Evolutionary conservation across 2,888 invertebrate genomes (phyloP).

Genomic region (Ethmia dodecea): DNA sequence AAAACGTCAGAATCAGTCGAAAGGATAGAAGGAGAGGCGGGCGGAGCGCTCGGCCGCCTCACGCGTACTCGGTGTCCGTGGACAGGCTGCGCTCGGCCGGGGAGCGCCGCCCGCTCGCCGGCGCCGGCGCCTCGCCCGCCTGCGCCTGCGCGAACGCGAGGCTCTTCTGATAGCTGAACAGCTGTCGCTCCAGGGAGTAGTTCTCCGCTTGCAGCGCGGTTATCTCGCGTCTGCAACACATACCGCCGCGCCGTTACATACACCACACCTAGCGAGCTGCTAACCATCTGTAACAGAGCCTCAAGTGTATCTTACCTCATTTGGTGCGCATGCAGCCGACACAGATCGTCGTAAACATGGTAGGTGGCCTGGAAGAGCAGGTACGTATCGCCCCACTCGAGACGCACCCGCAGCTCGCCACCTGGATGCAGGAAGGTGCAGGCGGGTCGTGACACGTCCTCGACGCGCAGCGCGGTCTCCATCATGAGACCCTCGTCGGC

Average conservation of each 20-base stretch:
- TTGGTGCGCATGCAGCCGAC: constrained; percentile 87
- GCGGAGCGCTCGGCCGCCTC: constrained; percentile 51
- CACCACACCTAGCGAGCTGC: fast-evolving
- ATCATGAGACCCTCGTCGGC: constrained; percentile 89
- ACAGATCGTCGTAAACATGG: constrained; percentile 89
- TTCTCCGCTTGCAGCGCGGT: constrained; percentile 89
- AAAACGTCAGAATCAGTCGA: constrained; percentile 76
- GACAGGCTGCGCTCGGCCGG: constrained; percentile 79
- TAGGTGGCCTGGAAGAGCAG: constrained; percentile 88
- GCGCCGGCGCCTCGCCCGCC: constrained; percentile 67
- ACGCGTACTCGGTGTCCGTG: constrained; percentile 86
- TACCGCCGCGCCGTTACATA: background rate
- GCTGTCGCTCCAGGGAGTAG: constrained; percentile 87
- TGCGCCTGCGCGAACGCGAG: constrained; percentile 84
- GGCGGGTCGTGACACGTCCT: constrained; percentile 82
- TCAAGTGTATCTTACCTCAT: constrained; percentile 81
- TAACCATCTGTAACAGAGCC: background rate
- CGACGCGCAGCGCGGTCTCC: constrained; percentile 86
- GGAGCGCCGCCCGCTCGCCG: constrained; percentile 56
- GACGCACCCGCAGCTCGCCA: constrained; percentile 84
- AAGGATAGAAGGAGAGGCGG: constrained; percentile 54
- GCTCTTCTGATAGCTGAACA: constrained; percentile 90
- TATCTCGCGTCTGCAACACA: constrained; percentile 83
- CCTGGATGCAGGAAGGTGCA: constrained; percentile 84
- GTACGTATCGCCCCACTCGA: constrained; percentile 90